Evolutionary conservation across 2,888 invertebrate species (phyloP), one percentile per base, ranked within the genome.

Genomic region (Mimachlamys varia): DNA sequence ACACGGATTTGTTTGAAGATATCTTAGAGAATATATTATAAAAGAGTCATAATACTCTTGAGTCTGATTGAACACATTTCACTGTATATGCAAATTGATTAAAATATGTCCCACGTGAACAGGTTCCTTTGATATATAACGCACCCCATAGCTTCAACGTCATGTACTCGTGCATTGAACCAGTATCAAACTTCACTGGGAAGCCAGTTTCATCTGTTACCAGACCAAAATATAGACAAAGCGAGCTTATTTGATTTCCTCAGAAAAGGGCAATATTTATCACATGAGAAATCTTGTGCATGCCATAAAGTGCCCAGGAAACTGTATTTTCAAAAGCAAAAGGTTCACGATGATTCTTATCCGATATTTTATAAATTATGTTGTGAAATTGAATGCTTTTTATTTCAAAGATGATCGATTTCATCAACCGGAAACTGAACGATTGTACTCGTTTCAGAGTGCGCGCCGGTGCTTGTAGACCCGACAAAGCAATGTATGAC

Each of bases 361-460:
- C 76, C 76, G 27, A 76, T 76, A 76, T 76, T 27, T 10, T 76
- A 76, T 76, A 27, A 76, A 76, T 76, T 76, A 76, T 76, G 33
- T 76, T 76, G 33, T 27, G 76, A 76, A 76, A 76, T 76, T 76
- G 76, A 76, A 76, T 76, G 76, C 76, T 76, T 76, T 76, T 76
- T 76, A 76, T 76, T 76, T 76, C 76, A 76, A 76, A 22, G 27
- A 76, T 10, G 76, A 76, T 76, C 76, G 76, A 76, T 76, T 76
- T 76, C 10, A 76, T 76, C 76, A 33, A 76, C 76, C 76, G 76
- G 76, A 76, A 76, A 76, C 76, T 27, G 76, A 76, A 27, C 12
- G 76, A 76, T 27, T 22, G 76, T 19, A 76, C 76, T 76, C 27
- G 0, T 76, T 76, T 27, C 1, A 58, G 76, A 76, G 76, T 76